Evolutionary conservation across 2,888 invertebrate species (phyloP).

Genomic region (Alitta virens): DNA sequence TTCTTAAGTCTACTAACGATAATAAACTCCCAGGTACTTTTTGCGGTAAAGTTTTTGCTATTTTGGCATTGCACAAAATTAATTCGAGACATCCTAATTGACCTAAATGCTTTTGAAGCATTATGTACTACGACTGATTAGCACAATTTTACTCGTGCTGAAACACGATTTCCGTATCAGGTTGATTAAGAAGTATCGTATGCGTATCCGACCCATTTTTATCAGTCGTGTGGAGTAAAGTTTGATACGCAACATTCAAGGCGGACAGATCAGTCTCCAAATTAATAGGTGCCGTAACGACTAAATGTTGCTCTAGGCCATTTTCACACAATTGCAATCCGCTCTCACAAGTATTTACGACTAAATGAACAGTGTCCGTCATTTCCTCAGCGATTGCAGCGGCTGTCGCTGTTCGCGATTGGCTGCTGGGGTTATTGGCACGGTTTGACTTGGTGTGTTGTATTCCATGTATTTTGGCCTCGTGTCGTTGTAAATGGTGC

Average conservation of each 20-base stretch:
- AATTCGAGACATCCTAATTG: too few species aligned
- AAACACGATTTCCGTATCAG: conserved; percentile 24
- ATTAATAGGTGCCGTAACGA: conserved; percentile 19
- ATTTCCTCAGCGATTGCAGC: not conserved
- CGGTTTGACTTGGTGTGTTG: conserved; percentile 14
- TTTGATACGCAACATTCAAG: conserved; percentile 29
- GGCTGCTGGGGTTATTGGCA: not conserved
- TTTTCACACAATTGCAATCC: conserved; percentile 1
- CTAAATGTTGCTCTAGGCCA: conserved; percentile 8
- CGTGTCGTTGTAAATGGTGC: conserved; percentile 50
- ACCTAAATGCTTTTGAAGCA: too few species aligned
- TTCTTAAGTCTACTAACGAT: too few species aligned
- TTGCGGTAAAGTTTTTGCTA: too few species aligned
- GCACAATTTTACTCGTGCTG: conserved; percentile 19
- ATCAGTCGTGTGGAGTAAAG: conserved; percentile 29
- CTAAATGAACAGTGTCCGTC: conserved; percentile 3
- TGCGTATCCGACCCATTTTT: conserved; percentile 23
- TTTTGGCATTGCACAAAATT: too few species aligned
- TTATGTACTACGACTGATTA: too few species aligned
- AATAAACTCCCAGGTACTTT: too few species aligned
- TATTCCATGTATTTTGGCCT: conserved; percentile 41
- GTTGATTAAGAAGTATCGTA: conserved; percentile 11
- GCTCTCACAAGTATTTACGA: conserved; percentile 2
- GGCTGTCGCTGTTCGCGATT: not conserved
- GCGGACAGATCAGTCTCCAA: conserved; percentile 40